phyloP scores from a whole-genome alignment of 2,113 vertebrate genomes.

The Picathartes gymnocephalus region DNA sequence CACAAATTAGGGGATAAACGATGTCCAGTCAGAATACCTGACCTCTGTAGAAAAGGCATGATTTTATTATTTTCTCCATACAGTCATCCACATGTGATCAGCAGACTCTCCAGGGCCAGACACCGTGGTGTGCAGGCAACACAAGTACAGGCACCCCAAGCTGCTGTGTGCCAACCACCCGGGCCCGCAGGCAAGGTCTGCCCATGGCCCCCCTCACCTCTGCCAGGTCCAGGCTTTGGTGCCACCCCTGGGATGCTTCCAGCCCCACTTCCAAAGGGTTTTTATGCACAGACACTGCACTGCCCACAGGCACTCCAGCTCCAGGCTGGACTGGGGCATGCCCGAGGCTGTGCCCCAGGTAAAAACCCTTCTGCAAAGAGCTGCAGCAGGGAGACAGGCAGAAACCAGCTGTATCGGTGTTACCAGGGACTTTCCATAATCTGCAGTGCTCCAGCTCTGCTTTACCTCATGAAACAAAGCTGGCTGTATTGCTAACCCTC shows the following conservation, averaged over 20 bases:
- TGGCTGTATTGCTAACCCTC: conserved; percentile 34
- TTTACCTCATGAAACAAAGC: conserved; percentile 52
- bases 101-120: not conserved
- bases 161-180: not conserved
- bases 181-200: fast-evolving
- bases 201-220: fast-evolving
- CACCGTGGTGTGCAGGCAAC: not conserved
- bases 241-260: not conserved
- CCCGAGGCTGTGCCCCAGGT: not conserved
- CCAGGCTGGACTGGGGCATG: not conserved
- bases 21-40: not conserved
- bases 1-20: not conserved
- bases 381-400: not conserved
- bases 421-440: conserved; percentile 62
- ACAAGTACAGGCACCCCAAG: not conserved
- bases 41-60: not conserved
- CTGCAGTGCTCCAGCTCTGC: conserved; percentile 6
- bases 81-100: conserved; percentile 15
- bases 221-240: not conserved
- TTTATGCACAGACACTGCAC: not conserved
- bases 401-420: not conserved
- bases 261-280: not conserved
- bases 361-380: not conserved
- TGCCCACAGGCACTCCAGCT: not conserved
- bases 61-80: not conserved